Conservation (phyloP, 2,797 vertebrate genomes). For the Phrynocephalus vlangalii region DNA sequence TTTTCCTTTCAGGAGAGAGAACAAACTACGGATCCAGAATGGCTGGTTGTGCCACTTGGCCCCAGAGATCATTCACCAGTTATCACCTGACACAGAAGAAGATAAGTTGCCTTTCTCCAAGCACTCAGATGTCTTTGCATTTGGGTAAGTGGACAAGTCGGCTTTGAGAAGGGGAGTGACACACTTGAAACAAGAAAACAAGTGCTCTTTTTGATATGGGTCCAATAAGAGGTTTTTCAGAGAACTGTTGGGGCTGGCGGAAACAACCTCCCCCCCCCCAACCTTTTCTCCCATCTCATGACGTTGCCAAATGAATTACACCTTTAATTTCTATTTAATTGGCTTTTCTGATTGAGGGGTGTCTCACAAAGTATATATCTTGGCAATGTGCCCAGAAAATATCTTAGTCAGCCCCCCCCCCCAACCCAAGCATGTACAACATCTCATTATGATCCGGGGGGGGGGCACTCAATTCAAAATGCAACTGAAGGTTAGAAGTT, state of each 20-base stretch:
- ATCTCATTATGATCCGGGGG: neutral
- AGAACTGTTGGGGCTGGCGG: neutral
- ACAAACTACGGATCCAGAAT: constrained; percentile 95
- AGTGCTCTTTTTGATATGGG: too few species aligned
- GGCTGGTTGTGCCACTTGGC: constrained; percentile 99
- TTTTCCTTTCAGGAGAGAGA: constrained; percentile 83
- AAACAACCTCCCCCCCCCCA: neutral
- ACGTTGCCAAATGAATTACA: too few species aligned
- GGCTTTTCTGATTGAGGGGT: neutral
- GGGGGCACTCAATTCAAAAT: neutral
- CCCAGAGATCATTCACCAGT: constrained; percentile 96
- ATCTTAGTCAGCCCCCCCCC: too few species aligned
- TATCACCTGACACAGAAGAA: constrained; percentile 95
- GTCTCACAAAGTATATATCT: neutral
- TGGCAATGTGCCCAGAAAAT: neutral
- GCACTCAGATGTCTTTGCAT: constrained; percentile 97
- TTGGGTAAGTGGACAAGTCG: constrained; percentile 84
- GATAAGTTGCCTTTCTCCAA: constrained; percentile 99
- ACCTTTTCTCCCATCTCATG: neutral
- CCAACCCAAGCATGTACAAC: too few species aligned
- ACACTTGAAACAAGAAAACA: neutral
- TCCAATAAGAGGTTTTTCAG: neutral
- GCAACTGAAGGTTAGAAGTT: neutral
- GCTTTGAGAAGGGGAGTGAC: neutral
- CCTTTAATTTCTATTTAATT: neutral